Evolutionary conservation across 2,113 vertebrate species (phyloP), one percentile per base, ranked within the genome.

Genomic region (Hiodon alosoides): DNA sequence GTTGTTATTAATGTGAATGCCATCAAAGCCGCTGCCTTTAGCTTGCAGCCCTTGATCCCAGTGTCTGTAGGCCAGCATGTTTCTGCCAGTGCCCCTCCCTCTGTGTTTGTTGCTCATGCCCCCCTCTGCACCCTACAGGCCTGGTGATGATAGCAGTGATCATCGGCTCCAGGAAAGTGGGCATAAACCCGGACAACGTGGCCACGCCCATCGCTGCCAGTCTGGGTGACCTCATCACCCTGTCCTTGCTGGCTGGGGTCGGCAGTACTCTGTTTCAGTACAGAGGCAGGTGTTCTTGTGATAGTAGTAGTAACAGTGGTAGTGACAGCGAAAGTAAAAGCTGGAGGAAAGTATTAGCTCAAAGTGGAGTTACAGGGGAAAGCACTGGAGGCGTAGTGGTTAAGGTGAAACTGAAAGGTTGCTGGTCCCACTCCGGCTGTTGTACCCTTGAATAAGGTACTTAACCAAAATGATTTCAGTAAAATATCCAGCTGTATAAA

Each of bases 151-250:
- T 96, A 17, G 94, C 88, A 0, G 90, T 98, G 62, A 95, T 99
- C 77, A 79, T 95, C 0, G 91, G 91, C 50, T 93, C 94, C 51
- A 94, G 93, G 74, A 91, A 90, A 76, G 59, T 95, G 5, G 92
- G 96, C 58, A 87, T 99, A 78, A 98, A 98, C 83, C 97, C 97
- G 4, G 97, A 99, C 86, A 99, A 99, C 13, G 89, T 99, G 0
- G 96, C 96, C 69, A 98, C 96, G 3, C 96, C 96, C 11, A 92
- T 98, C 62, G 97, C 97, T 2, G 95, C 96, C 9, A 96, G 95
- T 86, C 94, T 98, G 58, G 97, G 96, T 61, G 97, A 99, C 84
- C 84, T 99, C 77, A 92, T 96, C 84, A 97, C 96, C 1, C 85
- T 98, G 46, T 93, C 94, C 48, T 84, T 98, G 9, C 88, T 99